Evolutionary conservation across 1,140 invertebrate species (phyloP).

Genomic region (Dreissena rostriformis): DNA sequence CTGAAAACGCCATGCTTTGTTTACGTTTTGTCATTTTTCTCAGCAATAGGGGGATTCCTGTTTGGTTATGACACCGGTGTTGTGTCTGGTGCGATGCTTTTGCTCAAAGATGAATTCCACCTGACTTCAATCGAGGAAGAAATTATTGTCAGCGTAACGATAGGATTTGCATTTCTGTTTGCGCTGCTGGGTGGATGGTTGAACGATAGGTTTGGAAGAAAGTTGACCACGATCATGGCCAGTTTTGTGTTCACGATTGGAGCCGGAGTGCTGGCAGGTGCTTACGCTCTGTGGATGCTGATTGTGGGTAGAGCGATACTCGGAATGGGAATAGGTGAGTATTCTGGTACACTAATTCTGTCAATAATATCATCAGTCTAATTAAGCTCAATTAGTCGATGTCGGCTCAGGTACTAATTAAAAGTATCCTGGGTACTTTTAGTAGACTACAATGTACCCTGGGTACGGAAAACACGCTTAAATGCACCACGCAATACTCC

Average conservation of each 20-base stretch:
- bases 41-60: constrained; percentile 85
- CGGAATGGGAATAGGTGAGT: constrained; percentile 85
- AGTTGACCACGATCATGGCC: constrained; percentile 83
- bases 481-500: no score
- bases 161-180: constrained; percentile 65
- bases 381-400: no score
- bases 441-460: no score
- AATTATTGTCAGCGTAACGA: constrained; percentile 82
- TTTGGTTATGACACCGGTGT: constrained; percentile 87
- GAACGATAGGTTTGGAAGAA: constrained; percentile 83
- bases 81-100: constrained; percentile 85
- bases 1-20: constrained; percentile 72
- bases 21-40: constrained; percentile 82
- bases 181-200: constrained; percentile 80
- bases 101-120: constrained; percentile 80
- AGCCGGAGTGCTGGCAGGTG: constrained; percentile 82
- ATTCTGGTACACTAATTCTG: not conserved
- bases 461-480: no score
- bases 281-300: constrained; percentile 81
- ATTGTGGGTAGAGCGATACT: constrained; percentile 83
- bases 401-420: no score
- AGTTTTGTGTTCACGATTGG: constrained; percentile 84
- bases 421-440: no score
- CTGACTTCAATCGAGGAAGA: constrained; percentile 82
- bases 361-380: no score